phyloP scores from a whole-genome alignment of 2,888 invertebrate genomes.

The Ashinkailepas kermadecensis region DNA sequence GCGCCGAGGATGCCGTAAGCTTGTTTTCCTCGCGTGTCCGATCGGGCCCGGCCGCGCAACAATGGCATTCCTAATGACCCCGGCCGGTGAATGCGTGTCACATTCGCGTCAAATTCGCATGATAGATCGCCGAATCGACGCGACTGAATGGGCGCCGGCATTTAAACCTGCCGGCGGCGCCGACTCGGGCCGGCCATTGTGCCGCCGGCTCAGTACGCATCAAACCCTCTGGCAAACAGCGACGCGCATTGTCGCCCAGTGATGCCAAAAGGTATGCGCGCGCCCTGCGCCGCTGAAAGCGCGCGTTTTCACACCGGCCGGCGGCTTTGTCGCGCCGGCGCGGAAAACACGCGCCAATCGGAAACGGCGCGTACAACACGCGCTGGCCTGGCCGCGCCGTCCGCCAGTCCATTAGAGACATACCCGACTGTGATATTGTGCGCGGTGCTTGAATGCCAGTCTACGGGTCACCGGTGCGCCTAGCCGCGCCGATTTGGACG shows the following conservation, averaged over 20 bases:
- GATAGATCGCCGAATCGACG: conserved; percentile 13
- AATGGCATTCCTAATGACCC: conserved; percentile 16
- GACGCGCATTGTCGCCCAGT: background rate
- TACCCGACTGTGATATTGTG: background rate
- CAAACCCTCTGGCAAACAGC: conserved; percentile 10
- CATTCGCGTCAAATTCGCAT: conserved; percentile 17
- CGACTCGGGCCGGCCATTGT: background rate
- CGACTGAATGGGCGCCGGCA: conserved; percentile 7
- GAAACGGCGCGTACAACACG: background rate
- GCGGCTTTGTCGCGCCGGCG: background rate
- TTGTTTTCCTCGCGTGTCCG: background rate
- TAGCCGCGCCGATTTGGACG: background rate
- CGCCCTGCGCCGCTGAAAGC: background rate
- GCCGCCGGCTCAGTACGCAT: background rate
- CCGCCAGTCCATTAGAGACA: background rate
- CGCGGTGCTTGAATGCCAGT: background rate
- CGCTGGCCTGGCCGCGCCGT: background rate
- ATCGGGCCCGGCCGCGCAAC: background rate
- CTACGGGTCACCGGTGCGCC: background rate
- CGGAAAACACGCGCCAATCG: conserved; percentile 7
- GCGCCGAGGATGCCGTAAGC: too few relatives aligned
- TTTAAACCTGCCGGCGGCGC: background rate
- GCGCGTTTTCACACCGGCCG: conserved; percentile 1
- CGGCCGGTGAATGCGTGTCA: conserved; percentile 13
- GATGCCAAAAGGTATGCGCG: conserved; percentile 20